phyloP scores from a whole-genome alignment of 2,113 vertebrate genomes.

The Odocoileus hemionus region DNA sequence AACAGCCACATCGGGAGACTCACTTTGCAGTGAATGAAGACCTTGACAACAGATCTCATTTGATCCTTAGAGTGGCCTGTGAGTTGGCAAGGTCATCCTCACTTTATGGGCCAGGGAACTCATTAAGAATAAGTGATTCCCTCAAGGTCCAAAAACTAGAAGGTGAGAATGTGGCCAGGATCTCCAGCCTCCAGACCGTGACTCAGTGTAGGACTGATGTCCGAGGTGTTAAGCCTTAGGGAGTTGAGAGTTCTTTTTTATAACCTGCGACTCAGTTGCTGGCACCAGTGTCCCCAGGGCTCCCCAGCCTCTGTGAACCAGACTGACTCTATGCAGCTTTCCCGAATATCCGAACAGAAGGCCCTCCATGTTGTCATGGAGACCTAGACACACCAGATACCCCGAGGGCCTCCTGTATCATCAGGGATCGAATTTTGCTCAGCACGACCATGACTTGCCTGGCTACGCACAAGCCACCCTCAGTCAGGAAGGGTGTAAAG shows the following conservation, averaged over 20 bases:
- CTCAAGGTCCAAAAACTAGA: background rate
- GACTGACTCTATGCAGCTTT: background rate
- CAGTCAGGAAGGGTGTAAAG: background rate
- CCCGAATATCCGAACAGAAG: background rate
- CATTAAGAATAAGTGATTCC: background rate
- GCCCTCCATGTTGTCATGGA: slow-evolving; percentile 61
- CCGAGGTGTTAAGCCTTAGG: background rate
- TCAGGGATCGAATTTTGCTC: background rate
- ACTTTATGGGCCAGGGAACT: background rate
- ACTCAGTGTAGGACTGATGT: background rate
- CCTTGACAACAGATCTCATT: background rate
- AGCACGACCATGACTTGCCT: background rate
- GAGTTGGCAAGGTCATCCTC: background rate
- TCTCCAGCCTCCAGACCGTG: background rate
- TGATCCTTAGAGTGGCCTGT: background rate
- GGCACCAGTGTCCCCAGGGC: background rate
- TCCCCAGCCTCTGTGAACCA: background rate
- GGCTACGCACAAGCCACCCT: background rate
- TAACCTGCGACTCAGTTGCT: fast-evolving
- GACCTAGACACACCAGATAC: slow-evolving; percentile 1
- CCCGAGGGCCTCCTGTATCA: background rate
- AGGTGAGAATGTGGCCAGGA: background rate
- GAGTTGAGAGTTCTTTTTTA: background rate
- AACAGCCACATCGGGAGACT: fast-evolving
- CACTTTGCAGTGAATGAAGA: background rate